phyloP scores from a whole-genome alignment of 2,888 invertebrate genomes.

The Notodonta ziczac region DNA sequence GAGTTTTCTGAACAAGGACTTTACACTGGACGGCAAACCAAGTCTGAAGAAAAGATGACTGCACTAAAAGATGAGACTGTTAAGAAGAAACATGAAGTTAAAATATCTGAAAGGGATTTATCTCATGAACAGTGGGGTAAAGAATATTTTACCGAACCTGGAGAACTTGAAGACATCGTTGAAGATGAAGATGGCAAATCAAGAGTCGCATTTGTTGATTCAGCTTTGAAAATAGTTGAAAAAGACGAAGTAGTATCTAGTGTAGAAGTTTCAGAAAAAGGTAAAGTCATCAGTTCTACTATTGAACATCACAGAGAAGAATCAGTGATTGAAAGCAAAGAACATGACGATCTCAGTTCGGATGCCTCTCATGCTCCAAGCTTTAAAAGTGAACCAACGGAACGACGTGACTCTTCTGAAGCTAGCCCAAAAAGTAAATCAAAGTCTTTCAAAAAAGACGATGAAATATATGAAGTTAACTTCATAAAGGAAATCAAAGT shows the following conservation, averaged over 20 bases:
- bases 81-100: slow-evolving; percentile 78
- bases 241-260: slow-evolving; percentile 77
- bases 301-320: slow-evolving; percentile 78
- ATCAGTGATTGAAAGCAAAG: slow-evolving; percentile 79
- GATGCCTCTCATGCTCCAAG: slow-evolving; percentile 79
- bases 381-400: slow-evolving; percentile 73
- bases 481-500: slow-evolving; percentile 83
- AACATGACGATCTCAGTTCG: slow-evolving; percentile 77
- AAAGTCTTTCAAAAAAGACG: slow-evolving; percentile 78
- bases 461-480: slow-evolving; percentile 80
- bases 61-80: slow-evolving; percentile 78
- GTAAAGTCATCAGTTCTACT: slow-evolving; percentile 77
- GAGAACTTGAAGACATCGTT: slow-evolving; percentile 74
- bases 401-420: slow-evolving; percentile 71
- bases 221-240: slow-evolving; percentile 73
- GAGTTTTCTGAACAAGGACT: slow-evolving; percentile 78
- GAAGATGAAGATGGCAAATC: slow-evolving; percentile 73
- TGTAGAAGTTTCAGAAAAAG: slow-evolving; percentile 74
- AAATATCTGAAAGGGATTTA: slow-evolving; percentile 80
- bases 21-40: slow-evolving; percentile 74
- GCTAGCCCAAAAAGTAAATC: slow-evolving; percentile 76
- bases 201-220: slow-evolving; percentile 74
- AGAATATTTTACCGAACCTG: slow-evolving; percentile 81
- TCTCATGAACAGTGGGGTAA: slow-evolving; percentile 83
- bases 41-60: slow-evolving; percentile 80